phyloP scores from a whole-genome alignment of 2,113 vertebrate genomes.

The rabbit (Oryctolagus cuniculus) region DNA sequence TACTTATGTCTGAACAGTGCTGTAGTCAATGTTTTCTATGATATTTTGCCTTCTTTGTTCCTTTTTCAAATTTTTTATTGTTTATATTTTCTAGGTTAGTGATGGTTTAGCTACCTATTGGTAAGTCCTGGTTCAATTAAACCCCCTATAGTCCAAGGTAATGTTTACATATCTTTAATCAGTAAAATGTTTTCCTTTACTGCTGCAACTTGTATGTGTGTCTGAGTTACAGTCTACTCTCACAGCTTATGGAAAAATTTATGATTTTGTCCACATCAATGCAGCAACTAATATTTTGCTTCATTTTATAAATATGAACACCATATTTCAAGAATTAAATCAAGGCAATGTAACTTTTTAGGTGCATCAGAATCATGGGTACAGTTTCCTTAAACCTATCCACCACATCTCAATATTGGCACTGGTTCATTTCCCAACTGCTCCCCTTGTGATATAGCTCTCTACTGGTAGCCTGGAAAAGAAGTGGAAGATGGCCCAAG shows the following conservation, averaged over 20 bases:
- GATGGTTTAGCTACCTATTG: background rate
- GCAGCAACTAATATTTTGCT: background rate
- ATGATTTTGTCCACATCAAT: background rate
- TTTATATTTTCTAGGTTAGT: background rate
- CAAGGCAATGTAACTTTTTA: background rate
- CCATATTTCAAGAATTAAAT: background rate
- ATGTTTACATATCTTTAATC: background rate
- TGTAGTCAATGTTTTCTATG: background rate
- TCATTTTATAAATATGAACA: slow-evolving; percentile 37
- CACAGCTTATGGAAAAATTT: background rate
- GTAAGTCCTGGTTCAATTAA: background rate
- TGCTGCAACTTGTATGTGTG: background rate
- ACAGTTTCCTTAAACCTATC: background rate
- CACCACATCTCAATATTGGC: too few species aligned
- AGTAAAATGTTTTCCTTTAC: background rate
- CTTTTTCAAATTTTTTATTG: background rate
- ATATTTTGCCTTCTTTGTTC: background rate
- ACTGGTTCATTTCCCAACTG: too few species aligned
- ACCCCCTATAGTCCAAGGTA: background rate
- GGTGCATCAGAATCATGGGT: background rate
- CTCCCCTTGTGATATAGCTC: too few species aligned
- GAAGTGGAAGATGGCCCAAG: too few species aligned
- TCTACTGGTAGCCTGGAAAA: too few species aligned
- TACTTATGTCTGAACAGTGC: too few species aligned
- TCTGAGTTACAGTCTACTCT: background rate